These are phyloP conservation scores for Acleris sparsana DNA, from an alignment of 2,888 invertebrate genomes.

Conservation along the genomic window DNA sequence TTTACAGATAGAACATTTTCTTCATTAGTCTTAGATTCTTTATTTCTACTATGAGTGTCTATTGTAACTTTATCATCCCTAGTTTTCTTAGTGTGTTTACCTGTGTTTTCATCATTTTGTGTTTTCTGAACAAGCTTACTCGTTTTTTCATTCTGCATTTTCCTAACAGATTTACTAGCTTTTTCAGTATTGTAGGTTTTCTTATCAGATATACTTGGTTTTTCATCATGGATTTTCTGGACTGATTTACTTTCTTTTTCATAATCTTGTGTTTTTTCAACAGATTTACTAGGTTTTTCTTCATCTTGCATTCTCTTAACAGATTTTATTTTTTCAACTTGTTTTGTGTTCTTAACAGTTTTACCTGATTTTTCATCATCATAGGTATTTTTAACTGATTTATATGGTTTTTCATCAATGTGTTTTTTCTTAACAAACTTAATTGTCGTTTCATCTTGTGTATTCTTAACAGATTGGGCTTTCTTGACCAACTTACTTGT, in stretches of 20 bases:
- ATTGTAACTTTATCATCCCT: slow-evolving; percentile 2
- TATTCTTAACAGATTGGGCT: not conserved
- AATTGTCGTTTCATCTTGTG: not conserved
- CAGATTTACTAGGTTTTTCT: slow-evolving; percentile 12
- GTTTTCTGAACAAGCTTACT: slow-evolving; percentile 1
- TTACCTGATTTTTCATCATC: slow-evolving; percentile 2
- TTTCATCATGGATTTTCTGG: slow-evolving; percentile 13
- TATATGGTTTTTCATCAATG: not conserved
- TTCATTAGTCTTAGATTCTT: slow-evolving; percentile 11
- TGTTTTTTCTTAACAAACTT: not conserved
- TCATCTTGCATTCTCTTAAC: slow-evolving; percentile 5
- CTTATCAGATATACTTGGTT: not conserved
- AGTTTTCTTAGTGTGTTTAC: too few relatives aligned
- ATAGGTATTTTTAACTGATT: not conserved
- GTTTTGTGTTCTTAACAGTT: not conserved
- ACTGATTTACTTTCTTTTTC: not conserved
- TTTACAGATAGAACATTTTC: not conserved
- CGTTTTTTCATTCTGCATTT: not conserved
- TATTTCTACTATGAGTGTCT: not conserved
- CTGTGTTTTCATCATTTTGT: slow-evolving; percentile 8
- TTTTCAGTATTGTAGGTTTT: slow-evolving; percentile 6
- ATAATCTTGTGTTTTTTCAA: not conserved
- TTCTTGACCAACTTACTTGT: not conserved
- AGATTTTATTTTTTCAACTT: not conserved
- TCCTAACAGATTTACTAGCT: not conserved